Conservation (phyloP, 2,113 vertebrate species). For the Aptenodytes patagonicus region DNA sequence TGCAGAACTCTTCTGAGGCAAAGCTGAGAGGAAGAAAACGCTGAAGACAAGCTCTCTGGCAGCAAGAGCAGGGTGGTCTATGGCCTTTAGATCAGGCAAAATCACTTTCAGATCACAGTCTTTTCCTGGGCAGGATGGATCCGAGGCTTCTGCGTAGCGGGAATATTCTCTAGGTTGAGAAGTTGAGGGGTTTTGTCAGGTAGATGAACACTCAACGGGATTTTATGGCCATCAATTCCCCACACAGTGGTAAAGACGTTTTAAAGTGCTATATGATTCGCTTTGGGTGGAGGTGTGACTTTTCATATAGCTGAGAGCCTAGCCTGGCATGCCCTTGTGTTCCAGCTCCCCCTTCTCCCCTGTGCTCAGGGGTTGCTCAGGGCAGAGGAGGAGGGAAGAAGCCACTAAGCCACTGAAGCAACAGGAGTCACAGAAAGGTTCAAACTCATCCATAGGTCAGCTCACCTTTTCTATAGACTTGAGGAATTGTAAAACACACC, state of each 20-base stretch:
- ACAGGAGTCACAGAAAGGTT: not conserved
- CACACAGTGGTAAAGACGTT: not conserved
- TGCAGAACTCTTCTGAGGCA: not conserved
- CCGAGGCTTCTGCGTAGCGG: not conserved
- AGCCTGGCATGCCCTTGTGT: too few species aligned
- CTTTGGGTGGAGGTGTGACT: not conserved
- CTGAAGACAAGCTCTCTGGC: not conserved
- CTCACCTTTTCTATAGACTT: not conserved
- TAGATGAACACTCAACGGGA: not conserved
- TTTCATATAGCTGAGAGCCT: not conserved
- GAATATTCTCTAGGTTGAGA: not conserved
- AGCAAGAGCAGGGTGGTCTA: not conserved
- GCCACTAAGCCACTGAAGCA: not conserved
- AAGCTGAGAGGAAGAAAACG: not conserved
- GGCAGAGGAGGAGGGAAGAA: not conserved
- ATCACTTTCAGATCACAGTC: not conserved
- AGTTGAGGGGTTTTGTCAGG: not conserved
- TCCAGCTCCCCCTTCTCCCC: not conserved
- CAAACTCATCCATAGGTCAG: not conserved
- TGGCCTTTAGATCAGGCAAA: not conserved
- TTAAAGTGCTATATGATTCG: not conserved
- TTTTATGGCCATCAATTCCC: not conserved
- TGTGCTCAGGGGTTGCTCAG: not conserved
- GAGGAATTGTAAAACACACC: not conserved
- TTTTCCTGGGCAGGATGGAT: not conserved